Percentiles rank a stretch among this genome's conserved stretches.
Evolutionary conservation across 2,888 invertebrate species (phyloP).

Genomic region (Dorcus parallelipipedus): DNA sequence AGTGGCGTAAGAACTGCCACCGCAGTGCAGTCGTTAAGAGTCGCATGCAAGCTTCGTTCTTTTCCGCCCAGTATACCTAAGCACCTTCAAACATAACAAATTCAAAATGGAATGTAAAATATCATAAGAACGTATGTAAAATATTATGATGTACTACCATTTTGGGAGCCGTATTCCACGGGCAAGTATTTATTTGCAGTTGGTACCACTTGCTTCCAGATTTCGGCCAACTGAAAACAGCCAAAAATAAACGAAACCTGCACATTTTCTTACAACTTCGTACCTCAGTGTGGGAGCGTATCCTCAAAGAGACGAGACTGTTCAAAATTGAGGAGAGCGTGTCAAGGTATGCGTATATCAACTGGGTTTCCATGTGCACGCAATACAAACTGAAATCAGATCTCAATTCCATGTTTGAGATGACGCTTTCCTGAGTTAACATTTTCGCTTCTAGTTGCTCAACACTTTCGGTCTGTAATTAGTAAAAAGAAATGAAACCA

Average conservation of each 20-base stretch:
- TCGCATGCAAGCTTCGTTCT: too few species aligned
- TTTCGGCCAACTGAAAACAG: conserved; percentile 51
- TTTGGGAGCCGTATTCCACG: conserved; percentile 28
- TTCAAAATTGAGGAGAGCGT: conserved; percentile 58
- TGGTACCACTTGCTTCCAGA: conserved; percentile 55
- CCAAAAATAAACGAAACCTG: conserved; percentile 1
- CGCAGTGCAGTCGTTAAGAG: too few species aligned
- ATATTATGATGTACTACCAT: conserved; percentile 13
- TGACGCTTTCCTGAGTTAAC: conserved; percentile 61
- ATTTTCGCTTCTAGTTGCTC: conserved; percentile 59
- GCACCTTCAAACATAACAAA: too few species aligned
- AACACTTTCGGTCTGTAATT: conserved; percentile 56
- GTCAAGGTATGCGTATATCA: conserved; percentile 60
- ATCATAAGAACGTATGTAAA: too few species aligned
- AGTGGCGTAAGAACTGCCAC: too few species aligned
- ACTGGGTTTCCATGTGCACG: conserved; percentile 60
- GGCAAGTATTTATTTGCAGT: conserved; percentile 53
- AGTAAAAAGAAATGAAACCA: conserved; percentile 3
- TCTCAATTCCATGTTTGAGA: conserved; percentile 58
- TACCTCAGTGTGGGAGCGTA: conserved; percentile 57
- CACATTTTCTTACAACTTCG: conserved; percentile 16
- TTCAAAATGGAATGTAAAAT: too few species aligned
- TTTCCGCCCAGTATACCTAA: too few species aligned
- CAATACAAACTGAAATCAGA: conserved; percentile 62
- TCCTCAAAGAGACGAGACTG: conserved; percentile 55